phyloP scores from a whole-genome alignment of 2,797 vertebrate genomes.

The Avahi laniger region DNA sequence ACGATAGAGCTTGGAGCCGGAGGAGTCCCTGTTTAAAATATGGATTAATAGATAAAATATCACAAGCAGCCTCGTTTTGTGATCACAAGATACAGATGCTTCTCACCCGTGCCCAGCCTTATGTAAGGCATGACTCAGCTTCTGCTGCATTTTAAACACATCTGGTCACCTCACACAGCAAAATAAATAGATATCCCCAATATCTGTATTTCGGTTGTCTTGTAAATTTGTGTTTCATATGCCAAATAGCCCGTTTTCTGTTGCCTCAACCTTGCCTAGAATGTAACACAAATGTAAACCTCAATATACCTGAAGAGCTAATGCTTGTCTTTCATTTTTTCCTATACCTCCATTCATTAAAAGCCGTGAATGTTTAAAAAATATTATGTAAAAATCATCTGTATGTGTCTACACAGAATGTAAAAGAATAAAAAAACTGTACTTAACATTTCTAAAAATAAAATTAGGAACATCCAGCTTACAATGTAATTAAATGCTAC shows the following conservation, averaged over 20 bases:
- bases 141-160: neutral
- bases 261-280: neutral
- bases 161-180: conserved; percentile 55
- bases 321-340: conserved; percentile 14
- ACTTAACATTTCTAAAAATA: conserved; percentile 48
- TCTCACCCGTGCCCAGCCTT: conserved; percentile 21
- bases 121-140: conserved; percentile 71
- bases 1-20: neutral
- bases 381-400: neutral
- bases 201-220: neutral
- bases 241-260: neutral
- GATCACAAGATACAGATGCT: conserved; percentile 61
- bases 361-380: neutral
- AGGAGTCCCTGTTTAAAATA: neutral
- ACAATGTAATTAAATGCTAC: conserved; percentile 37
- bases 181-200: neutral
- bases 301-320: neutral
- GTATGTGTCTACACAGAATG: neutral
- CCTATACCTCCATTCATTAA: neutral
- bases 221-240: neutral
- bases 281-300: neutral
- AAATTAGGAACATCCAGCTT: neutral
- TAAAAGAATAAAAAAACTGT: neutral
- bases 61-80: neutral
- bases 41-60: neutral